A percentile compares a stretch with the other conserved stretches of the same genome.
Evolutionary conservation across 2,797 vertebrate species (phyloP).

Genomic region (Moxostoma hubbsi): DNA sequence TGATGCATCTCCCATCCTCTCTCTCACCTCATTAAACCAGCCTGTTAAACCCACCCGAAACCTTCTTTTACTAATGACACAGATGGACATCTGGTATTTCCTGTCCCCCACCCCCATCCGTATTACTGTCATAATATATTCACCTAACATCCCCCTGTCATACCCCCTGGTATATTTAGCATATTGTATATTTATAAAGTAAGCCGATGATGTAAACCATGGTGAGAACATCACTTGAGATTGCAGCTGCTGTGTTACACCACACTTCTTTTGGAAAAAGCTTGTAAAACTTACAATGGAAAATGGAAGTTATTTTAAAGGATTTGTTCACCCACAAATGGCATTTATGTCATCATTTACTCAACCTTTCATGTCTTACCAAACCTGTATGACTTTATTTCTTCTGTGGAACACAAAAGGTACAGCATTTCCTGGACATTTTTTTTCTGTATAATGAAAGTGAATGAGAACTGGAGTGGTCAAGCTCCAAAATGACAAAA

Average conservation of each 20-base stretch:
- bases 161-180: conserved; percentile 51
- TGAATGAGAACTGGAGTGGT: no score
- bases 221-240: conserved; percentile 40
- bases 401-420: no score
- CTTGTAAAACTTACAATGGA: no score
- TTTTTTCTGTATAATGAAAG: no score
- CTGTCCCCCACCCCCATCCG: conserved; percentile 24
- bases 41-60: conserved; percentile 58
- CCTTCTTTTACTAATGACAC: conserved; percentile 15
- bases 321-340: no score
- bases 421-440: no score
- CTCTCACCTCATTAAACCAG: conserved; percentile 72
- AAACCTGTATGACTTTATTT: no score
- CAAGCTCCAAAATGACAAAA: no score
- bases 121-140: conserved; percentile 52
- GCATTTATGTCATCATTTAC: no score
- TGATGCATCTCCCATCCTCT: conserved; percentile 61
- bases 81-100: conserved; percentile 60
- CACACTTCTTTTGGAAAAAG: conserved; percentile 4
- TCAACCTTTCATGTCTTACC: no score
- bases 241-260: conserved; percentile 18
- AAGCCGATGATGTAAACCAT: conserved; percentile 29
- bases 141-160: conserved; percentile 33
- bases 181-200: conserved; percentile 52
- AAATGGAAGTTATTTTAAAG: no score